Evolutionary conservation across 2,113 vertebrate species (phyloP).

Genomic region (Grammomys dolichurus): DNA sequence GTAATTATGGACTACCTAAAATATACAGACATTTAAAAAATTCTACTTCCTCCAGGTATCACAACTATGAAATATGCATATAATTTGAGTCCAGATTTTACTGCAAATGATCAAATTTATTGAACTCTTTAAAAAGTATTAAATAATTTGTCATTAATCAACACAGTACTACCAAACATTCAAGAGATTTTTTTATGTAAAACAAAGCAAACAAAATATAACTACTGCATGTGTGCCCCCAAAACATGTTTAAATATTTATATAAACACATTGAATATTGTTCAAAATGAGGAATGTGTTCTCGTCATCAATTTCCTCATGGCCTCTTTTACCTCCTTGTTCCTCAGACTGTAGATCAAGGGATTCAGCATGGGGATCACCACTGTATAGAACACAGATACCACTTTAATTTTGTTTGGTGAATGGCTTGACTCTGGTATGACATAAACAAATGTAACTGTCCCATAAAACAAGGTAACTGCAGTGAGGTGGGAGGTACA

Average conservation of each 20-base stretch:
- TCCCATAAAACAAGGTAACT: neutral
- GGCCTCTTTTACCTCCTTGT: slow-evolving; percentile 51
- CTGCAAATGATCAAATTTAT: neutral
- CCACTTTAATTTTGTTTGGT: slow-evolving; percentile 30
- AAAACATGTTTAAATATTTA: neutral
- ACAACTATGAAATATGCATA: neutral
- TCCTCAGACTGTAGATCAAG: neutral
- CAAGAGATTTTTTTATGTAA: neutral
- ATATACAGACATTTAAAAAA: neutral
- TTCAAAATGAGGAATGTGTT: slow-evolving; percentile 42
- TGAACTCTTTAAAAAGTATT: neutral
- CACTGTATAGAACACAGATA: slow-evolving; percentile 28
- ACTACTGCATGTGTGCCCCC: neutral
- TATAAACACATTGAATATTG: neutral
- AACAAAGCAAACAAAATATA: neutral
- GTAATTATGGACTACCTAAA: neutral
- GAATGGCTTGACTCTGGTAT: slow-evolving; percentile 51
- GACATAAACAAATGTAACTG: slow-evolving; percentile 73
- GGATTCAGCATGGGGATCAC: neutral
- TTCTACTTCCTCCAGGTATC: neutral
- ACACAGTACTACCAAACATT: neutral
- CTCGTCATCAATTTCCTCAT: slow-evolving; percentile 31
- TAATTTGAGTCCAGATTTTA: neutral
- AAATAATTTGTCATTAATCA: neutral
- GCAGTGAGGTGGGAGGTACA: neutral